A percentile compares a stretch with the other conserved stretches of the same genome.
Conservation (phyloP, 2,113 vertebrate species). For the Martes martes region DNA sequence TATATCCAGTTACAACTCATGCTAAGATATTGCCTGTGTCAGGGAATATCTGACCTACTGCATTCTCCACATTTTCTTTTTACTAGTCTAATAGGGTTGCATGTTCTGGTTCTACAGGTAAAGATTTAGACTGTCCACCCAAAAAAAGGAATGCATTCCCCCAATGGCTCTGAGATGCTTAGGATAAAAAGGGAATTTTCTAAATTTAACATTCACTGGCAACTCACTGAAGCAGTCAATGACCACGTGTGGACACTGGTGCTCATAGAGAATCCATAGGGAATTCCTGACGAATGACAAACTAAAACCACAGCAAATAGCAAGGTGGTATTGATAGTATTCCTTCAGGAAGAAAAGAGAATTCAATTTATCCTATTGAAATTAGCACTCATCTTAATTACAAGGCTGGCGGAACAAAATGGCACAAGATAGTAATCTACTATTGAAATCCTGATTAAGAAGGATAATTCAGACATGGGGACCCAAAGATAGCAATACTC, state of each 20-base stretch:
- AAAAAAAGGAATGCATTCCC: not conserved
- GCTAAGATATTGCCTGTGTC: not conserved
- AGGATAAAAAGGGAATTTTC: not conserved
- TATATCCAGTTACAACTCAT: not conserved
- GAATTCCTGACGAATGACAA: not conserved
- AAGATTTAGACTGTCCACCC: not conserved
- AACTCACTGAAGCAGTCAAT: slow-evolving; percentile 30
- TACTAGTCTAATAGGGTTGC: not conserved
- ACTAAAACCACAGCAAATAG: slow-evolving; percentile 2
- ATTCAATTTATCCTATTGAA: slow-evolving; percentile 31
- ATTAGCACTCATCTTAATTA: slow-evolving; percentile 45
- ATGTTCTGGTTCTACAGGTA: not conserved
- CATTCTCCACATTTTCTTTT: not conserved
- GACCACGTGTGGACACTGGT: not conserved
- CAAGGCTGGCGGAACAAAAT: slow-evolving; percentile 14
- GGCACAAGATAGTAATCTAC: slow-evolving; percentile 61
- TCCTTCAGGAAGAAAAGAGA: not conserved
- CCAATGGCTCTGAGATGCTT: not conserved
- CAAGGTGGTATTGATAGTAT: not conserved
- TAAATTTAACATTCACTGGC: not conserved
- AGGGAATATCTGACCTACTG: not conserved
- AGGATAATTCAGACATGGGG: slow-evolving; percentile 54
- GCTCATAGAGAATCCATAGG: not conserved
- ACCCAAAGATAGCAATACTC: slow-evolving; percentile 66
- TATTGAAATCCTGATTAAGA: slow-evolving; percentile 69